Percentiles rank a stretch among this genome's conserved stretches.
Evolutionary conservation across 2,888 invertebrate species (phyloP).

Genomic region (Rapana venosa): DNA sequence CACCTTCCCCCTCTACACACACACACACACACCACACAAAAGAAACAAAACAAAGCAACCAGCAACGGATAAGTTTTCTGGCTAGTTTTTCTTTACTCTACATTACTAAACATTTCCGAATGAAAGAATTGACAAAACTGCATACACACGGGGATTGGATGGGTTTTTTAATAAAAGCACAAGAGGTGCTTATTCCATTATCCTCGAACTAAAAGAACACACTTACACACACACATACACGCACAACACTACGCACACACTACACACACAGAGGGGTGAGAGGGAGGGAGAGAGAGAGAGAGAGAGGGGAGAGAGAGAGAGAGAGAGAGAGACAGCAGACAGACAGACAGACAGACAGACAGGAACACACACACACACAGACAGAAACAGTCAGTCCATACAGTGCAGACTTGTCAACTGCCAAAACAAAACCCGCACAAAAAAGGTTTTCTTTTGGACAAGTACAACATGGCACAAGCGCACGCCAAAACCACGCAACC

Average conservation of each 20-base stretch:
- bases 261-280: neutral
- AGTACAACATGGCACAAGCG: neutral
- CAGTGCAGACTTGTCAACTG: neutral
- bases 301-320: neutral
- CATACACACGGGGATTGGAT: too few relatives aligned
- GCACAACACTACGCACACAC: slow-evolving; percentile 5
- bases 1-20: too few relatives aligned
- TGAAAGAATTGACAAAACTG: too few relatives aligned
- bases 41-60: too few relatives aligned
- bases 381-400: neutral
- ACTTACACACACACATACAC: slow-evolving; percentile 5
- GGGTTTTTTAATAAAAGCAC: too few relatives aligned
- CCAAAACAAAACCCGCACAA: too few relatives aligned
- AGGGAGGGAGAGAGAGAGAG: neutral
- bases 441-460: too few relatives aligned
- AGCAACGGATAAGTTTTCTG: too few relatives aligned
- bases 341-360: neutral
- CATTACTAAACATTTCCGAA: too few relatives aligned
- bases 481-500: neutral
- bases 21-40: too few relatives aligned
- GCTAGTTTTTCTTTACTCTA: too few relatives aligned
- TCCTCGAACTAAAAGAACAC: neutral
- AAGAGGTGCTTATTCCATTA: neutral
- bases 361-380: neutral
- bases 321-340: neutral